Evolutionary conservation across 1,140 invertebrate genomes (phyloP), one percentile per base, ranked within the genome.

Genomic region (Scaptomyza pallida): DNA sequence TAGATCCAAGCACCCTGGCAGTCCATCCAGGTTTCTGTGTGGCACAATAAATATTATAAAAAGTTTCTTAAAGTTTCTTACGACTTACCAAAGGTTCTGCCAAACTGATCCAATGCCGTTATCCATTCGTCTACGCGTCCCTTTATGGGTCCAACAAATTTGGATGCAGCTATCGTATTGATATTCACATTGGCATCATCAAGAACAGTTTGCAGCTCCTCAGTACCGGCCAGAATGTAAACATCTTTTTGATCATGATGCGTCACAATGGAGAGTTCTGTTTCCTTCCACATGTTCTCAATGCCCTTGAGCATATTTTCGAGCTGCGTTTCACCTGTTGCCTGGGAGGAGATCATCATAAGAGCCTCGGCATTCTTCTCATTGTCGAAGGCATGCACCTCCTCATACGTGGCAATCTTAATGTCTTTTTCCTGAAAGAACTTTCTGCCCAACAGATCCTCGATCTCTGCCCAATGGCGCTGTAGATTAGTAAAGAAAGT

Each of bases 1-100:
- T 98, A 97, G 3, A 97, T 92, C 96, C 96, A 98, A 43, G 95
- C 96, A 75, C 95, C 94, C 89, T 97, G 96, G 75, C 96, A 97
- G 33, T 93, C 93, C 78, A 94, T 93, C 97, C 97, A 97, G 89
- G 95, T 95, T 89, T 97, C 96, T 96, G 95, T 2, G 10, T n/a
- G n/a, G 33, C 2, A 9, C 8, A 30, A 8, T 0, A 30, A 9
- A 10, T 2, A 30, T 9, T 9, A 30, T 9, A 30, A 30, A 6
- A 30, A 10, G 26, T 1, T 21, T 21, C 4, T 21, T 30, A 30
- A 30, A 9, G 5, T 1, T 9, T 8, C 26, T 1, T 1, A 30
- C 8, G 33, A 54, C 90, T 85, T 92, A 96, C 96, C 93, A 95
- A 89, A 89, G 17, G 96, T 97, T 77, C 93, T 95, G 2, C 93